These are phyloP conservation scores for Mactra quadrangularis DNA, from an alignment of 1,140 invertebrate genomes.

Conservation along the genomic window DNA sequence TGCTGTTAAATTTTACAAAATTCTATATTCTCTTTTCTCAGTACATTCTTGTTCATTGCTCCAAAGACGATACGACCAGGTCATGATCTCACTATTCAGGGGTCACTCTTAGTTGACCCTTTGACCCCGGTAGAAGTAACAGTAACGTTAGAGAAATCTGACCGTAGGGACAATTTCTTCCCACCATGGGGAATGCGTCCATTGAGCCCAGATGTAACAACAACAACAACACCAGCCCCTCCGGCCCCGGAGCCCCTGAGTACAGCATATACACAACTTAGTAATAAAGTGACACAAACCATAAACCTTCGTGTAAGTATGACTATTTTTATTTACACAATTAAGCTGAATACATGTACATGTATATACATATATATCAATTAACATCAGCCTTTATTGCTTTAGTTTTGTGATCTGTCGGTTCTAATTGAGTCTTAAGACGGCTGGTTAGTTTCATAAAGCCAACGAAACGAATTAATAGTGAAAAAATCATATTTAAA, in stretches of 20 bases:
- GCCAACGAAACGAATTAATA: no score
- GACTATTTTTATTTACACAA: no score
- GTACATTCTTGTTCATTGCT: slow-evolving; percentile 42
- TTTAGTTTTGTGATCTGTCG: no score
- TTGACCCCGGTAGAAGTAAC: slow-evolving; percentile 17
- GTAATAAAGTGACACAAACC: neutral
- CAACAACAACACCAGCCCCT: slow-evolving; percentile 4
- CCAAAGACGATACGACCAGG: slow-evolving; percentile 42
- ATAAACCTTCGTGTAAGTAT: slow-evolving; percentile 21
- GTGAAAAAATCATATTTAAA: no score
- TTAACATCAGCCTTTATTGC: no score
- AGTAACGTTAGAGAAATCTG: neutral
- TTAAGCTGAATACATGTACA: no score
- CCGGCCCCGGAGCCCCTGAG: neutral
- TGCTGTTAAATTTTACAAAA: no score
- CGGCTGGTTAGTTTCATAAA: no score
- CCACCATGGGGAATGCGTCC: neutral
- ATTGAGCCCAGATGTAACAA: neutral
- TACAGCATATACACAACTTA: neutral
- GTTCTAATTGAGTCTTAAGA: no score
- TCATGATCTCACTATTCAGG: slow-evolving; percentile 40
- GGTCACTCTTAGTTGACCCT: slow-evolving; percentile 19
- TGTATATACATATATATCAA: no score
- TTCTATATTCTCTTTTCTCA: slow-evolving; percentile 11
- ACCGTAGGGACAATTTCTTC: neutral